These are phyloP conservation scores for Melangyna quadrimaculata DNA, from an alignment of 2,888 invertebrate species.

Conservation along the genomic window DNA sequence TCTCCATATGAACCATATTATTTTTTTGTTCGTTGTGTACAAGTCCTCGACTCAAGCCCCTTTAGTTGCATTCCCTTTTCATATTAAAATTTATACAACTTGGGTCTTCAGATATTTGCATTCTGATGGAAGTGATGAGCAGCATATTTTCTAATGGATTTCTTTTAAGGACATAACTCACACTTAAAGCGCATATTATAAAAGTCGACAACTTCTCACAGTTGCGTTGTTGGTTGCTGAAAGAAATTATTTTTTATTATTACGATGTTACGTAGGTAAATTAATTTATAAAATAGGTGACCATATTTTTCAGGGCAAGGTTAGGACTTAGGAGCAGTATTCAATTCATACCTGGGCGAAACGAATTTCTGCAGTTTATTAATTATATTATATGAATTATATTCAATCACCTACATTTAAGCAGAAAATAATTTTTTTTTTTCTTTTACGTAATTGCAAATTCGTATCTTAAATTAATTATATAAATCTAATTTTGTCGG, in stretches of 20 bases:
- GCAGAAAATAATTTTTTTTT: no score
- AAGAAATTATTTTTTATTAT: slow-evolving; percentile 1
- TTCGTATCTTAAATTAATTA: no score
- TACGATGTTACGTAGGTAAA: not conserved
- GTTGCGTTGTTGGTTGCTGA: slow-evolving; percentile 9
- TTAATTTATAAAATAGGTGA: not conserved
- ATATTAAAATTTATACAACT: slow-evolving; percentile 11
- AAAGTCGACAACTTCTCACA: slow-evolving; percentile 16
- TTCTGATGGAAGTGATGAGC: slow-evolving; percentile 15
- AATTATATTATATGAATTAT: no score
- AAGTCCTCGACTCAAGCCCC: slow-evolving; percentile 18
- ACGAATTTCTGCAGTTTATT: no score
- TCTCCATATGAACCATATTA: slow-evolving; percentile 46
- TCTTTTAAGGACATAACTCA: slow-evolving; percentile 55
- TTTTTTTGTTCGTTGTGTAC: slow-evolving; percentile 11
- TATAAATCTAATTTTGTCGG: no score
- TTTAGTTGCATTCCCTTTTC: slow-evolving; percentile 36
- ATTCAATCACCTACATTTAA: no score
- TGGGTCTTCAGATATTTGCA: slow-evolving; percentile 41
- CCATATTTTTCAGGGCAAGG: not conserved
- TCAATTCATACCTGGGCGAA: no score
- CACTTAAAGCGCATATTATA: slow-evolving; percentile 29
- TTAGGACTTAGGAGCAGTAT: no score
- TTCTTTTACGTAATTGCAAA: no score
- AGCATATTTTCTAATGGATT: slow-evolving; percentile 57